Percentiles rank a stretch among this genome's conserved stretches.
Evolutionary conservation across 2,113 vertebrate genomes (phyloP).

Genomic region (Ctenodactylus gundi): DNA sequence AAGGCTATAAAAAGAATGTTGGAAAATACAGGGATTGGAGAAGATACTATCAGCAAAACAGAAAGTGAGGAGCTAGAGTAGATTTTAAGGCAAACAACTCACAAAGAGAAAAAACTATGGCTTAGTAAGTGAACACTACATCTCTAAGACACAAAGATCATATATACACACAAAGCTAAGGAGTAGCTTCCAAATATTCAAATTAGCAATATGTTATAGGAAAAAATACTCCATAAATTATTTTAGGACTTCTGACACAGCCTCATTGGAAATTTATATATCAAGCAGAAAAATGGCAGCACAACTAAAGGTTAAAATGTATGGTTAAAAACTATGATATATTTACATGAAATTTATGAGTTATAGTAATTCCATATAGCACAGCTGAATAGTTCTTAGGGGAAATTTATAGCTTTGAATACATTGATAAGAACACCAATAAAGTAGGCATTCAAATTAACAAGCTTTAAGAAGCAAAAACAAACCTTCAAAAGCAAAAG

Average conservation of each 20-base stretch:
- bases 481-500: slow-evolving; percentile 24
- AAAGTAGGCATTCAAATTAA: slow-evolving; percentile 10
- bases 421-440: background rate
- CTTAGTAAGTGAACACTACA: background rate
- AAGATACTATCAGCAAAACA: background rate
- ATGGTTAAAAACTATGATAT: background rate
- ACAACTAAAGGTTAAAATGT: background rate
- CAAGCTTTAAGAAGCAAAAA: background rate
- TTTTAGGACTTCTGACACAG: slow-evolving; percentile 21
- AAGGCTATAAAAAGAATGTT: background rate
- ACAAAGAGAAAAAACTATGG: background rate
- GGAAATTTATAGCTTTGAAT: background rate
- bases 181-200: background rate
- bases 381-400: background rate
- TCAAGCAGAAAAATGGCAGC: background rate
- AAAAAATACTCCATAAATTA: background rate
- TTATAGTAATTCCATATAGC: background rate
- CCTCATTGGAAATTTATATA: background rate
- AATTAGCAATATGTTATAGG: background rate
- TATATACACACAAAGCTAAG: background rate
- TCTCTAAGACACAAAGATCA: background rate
- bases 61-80: background rate
- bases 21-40: background rate
- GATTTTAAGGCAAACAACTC: background rate
- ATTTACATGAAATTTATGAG: background rate